Evolutionary conservation across 2,797 vertebrate genomes (phyloP).

Genomic region (Falco columbarius): DNA sequence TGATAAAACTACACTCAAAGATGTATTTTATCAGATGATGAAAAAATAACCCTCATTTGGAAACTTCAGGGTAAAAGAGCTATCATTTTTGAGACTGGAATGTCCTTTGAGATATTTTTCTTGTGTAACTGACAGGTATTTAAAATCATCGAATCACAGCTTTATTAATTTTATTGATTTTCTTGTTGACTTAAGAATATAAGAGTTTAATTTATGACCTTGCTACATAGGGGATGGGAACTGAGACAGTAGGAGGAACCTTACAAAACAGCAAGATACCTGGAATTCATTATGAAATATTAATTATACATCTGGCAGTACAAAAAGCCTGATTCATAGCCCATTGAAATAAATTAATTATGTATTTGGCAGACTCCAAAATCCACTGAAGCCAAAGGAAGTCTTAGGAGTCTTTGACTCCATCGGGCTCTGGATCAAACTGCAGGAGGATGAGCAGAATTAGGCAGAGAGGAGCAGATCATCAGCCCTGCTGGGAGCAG

Average conservation of each 20-base stretch:
- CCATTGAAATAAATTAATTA: slow-evolving; percentile 70
- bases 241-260: slow-evolving; percentile 23
- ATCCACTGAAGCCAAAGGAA: slow-evolving; percentile 42
- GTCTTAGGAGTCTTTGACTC: slow-evolving; percentile 45
- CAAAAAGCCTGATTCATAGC: slow-evolving; percentile 62
- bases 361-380: slow-evolving; percentile 56
- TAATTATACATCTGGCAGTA: slow-evolving; percentile 67
- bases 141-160: accelerated
- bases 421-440: slow-evolving; percentile 21
- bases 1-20: background rate
- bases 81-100: background rate
- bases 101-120: background rate
- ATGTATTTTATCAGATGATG: background rate
- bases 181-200: background rate
- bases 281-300: slow-evolving; percentile 68
- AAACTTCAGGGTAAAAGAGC: background rate
- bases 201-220: slow-evolving; percentile 41
- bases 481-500: background rate
- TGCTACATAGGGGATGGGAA: background rate
- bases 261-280: slow-evolving; percentile 57
- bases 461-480: background rate
- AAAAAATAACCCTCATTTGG: background rate
- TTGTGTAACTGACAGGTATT: background rate
- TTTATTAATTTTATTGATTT: background rate
- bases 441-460: background rate